Evolutionary conservation across 2,888 invertebrate genomes (phyloP).

Genomic region (Acanthococcus lagerstroemiae): DNA sequence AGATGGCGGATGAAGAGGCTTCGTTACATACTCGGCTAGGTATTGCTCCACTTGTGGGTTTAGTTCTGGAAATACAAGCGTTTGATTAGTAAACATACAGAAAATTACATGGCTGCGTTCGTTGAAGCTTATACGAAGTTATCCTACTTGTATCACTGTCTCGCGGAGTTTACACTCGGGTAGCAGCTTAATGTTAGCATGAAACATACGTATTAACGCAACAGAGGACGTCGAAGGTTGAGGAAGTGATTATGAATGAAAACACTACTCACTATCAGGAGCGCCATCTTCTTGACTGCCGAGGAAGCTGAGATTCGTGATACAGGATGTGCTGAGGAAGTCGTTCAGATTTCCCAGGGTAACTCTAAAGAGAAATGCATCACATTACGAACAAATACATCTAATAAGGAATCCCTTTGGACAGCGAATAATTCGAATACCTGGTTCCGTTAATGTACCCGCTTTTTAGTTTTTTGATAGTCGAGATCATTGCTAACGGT

Average conservation of each 20-base stretch:
- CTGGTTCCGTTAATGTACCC: conserved; percentile 97
- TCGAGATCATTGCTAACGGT: conserved; percentile 89
- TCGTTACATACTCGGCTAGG: conserved; percentile 72
- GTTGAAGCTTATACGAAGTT: too few relatives aligned
- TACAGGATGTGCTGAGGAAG: conserved; percentile 93
- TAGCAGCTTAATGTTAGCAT: too few relatives aligned
- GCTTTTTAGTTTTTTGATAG: conserved; percentile 94
- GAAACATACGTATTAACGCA: too few relatives aligned
- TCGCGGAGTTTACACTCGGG: too few relatives aligned
- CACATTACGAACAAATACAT: too few relatives aligned
- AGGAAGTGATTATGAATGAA: neutral
- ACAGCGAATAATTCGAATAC: too few relatives aligned
- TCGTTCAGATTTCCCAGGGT: conserved; percentile 89
- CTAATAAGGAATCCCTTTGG: too few relatives aligned
- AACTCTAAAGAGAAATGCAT: too few relatives aligned
- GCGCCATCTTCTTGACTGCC: conserved; percentile 86
- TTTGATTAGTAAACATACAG: too few relatives aligned
- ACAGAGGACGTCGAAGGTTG: too few relatives aligned
- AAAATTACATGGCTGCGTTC: too few relatives aligned
- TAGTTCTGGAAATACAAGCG: conserved; percentile 53
- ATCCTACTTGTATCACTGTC: neutral
- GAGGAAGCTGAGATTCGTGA: conserved; percentile 91
- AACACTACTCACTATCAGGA: conserved; percentile 56
- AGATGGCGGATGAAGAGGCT: conserved; percentile 63
- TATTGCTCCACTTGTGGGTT: conserved; percentile 77